Evolutionary conservation across 2,888 invertebrate genomes (phyloP).

Genomic region (Aphodius sticticus): DNA sequence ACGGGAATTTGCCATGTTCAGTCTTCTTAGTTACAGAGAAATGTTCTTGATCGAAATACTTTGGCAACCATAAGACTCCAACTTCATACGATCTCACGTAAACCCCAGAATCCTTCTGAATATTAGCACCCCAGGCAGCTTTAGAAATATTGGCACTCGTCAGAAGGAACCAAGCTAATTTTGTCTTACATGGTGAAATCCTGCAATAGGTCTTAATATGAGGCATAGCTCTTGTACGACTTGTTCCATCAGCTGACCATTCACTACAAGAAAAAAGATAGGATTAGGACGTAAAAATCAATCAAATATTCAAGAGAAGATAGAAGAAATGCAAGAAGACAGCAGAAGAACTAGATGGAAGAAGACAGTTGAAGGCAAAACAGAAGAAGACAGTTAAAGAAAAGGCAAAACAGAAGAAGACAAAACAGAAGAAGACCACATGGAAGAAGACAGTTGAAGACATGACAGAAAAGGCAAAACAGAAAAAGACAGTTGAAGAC

Average conservation of each 20-base stretch:
- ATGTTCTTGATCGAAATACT: slow-evolving; percentile 74
- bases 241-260: slow-evolving; percentile 79
- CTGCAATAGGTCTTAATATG: slow-evolving; percentile 94
- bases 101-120: slow-evolving; percentile 66
- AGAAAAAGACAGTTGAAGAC: too few relatives aligned
- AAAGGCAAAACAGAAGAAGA: too few relatives aligned
- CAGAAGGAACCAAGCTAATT: slow-evolving; percentile 82
- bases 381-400: too few relatives aligned
- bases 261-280: slow-evolving; percentile 66
- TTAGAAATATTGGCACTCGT: slow-evolving; percentile 97
- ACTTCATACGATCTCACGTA: slow-evolving; percentile 89
- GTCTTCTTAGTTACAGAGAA: slow-evolving; percentile 52
- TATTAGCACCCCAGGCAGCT: slow-evolving; percentile 92
- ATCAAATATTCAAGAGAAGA: too few relatives aligned
- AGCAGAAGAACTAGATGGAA: too few relatives aligned
- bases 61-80: slow-evolving; percentile 88
- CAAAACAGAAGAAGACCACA: too few relatives aligned
- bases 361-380: too few relatives aligned
- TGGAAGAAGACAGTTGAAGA: too few relatives aligned
- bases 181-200: slow-evolving; percentile 70
- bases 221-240: slow-evolving; percentile 87
- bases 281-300: too few relatives aligned
- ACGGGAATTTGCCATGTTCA: slow-evolving; percentile 61
- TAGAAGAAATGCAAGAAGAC: too few relatives aligned
- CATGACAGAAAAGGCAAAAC: too few relatives aligned